A percentile compares a stretch with the other conserved stretches of the same genome.
These are phyloP conservation scores for Pterophyllum scalare DNA, from an alignment of 2,113 vertebrate genomes.

Conservation along the genomic window DNA sequence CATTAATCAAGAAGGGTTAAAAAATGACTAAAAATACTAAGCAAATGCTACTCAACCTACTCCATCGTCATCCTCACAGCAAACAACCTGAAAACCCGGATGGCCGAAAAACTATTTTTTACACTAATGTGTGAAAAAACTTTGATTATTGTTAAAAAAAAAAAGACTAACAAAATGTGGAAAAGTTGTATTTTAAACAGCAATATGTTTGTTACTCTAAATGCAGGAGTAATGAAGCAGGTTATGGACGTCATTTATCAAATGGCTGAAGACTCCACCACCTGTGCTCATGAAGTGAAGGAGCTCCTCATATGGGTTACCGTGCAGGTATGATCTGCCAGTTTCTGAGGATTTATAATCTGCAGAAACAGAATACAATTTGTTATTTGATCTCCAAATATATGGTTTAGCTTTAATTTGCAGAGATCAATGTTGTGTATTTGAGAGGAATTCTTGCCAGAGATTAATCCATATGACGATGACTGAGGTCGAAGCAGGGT, in stretches of 20 bases:
- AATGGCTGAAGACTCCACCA: conserved; percentile 7
- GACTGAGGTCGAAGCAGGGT: neutral
- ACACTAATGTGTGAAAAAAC: neutral
- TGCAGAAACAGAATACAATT: neutral
- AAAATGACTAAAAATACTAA: conserved; percentile 12
- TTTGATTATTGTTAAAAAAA: neutral
- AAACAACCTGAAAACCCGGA: neutral
- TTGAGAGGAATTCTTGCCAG: neutral
- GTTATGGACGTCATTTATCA: conserved; percentile 22
- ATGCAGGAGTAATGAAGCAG: conserved; percentile 27
- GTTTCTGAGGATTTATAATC: neutral
- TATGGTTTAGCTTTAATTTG: neutral
- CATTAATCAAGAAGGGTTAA: conserved; percentile 16
- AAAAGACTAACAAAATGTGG: neutral
- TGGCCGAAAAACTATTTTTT: neutral
- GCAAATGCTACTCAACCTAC: neutral
- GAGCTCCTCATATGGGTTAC: conserved; percentile 38
- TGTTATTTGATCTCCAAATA: neutral
- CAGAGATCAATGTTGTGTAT: neutral
- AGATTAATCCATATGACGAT: neutral
- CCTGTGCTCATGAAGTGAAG: neutral
- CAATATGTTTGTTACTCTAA: conserved; percentile 10
- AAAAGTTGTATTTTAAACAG: neutral
- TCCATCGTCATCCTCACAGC: neutral
- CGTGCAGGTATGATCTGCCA: conserved; percentile 56